Evolutionary conservation across 2,888 invertebrate genomes (phyloP), one percentile per base, ranked within the genome.

Genomic region (Pherbina coryleti): DNA sequence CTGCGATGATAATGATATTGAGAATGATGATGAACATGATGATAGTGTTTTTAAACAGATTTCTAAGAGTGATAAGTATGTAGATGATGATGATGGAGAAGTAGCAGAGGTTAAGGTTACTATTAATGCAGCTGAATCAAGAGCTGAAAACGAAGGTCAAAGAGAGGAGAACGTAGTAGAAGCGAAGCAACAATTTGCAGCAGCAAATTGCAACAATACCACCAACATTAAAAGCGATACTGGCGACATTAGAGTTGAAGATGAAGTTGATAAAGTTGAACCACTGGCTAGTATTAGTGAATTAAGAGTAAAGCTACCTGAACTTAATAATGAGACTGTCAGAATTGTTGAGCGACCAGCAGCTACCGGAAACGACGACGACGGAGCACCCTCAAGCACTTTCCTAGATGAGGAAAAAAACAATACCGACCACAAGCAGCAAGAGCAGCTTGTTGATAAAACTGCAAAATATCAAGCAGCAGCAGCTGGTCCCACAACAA

Each of bases 251-350:
- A 28, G 70, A 66, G 73, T 75, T 37, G 51, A 53, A 19, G 74
- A 67, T 67, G 75, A 75, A 69, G 57, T 79, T 79, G 77, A 79
- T 81, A 82, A 81, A 78, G 34, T 28, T 19, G 31, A 69, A 60
- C 19, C 70, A 84, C 86, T 89, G 85, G 87, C 87, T 86, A 89
- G 89, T 88, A 89, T 89, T 87, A 88, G 86, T 85, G 89, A 89
- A 86, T 85, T 89, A 84, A 88, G 87, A 83, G 88, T 87, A 85
- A 89, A 87, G 86, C 86, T 89, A 88, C 88, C 89, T 86, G 87
- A 88, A 85, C 78, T 78, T 81, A 85, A 86, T 87, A 86, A 87
- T 87, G 87, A 88, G 88, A 88, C 88, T 88, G 88, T 85, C 83
- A 86, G 85, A 80, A 86, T 85, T 86, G 86, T 85, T 87, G 86